Conservation (phyloP, 2,113 vertebrate genomes). For the Pipra filicauda region DNA sequence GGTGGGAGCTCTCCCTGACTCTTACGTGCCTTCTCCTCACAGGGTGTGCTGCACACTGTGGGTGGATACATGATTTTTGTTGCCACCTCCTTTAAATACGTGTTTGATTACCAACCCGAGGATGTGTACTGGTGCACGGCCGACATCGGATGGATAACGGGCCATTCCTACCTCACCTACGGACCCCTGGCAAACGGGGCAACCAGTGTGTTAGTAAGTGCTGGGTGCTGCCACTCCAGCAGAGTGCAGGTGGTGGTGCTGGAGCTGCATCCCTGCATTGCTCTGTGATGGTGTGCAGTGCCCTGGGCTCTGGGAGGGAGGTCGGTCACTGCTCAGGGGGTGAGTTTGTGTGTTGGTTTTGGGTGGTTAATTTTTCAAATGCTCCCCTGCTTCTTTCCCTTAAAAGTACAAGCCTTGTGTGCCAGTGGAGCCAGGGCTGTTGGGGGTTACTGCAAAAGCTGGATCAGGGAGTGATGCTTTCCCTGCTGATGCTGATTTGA, state of each 20-base stretch:
- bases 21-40: not conserved
- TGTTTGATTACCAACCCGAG: constrained; percentile 90
- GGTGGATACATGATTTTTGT: constrained; percentile 95
- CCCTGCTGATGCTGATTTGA: not conserved
- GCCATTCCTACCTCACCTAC: constrained; percentile 95
- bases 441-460: not conserved
- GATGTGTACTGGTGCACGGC: constrained; percentile 98
- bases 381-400: not conserved
- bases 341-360: not conserved
- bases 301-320: not conserved
- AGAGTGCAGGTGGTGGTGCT: not conserved
- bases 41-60: constrained; percentile 93
- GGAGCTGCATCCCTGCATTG: not conserved
- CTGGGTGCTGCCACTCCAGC: not conserved
- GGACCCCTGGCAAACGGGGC: constrained; percentile 94
- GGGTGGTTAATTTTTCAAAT: not conserved
- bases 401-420: not conserved
- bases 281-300: not conserved
- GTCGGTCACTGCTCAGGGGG: accelerated
- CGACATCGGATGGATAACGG: constrained; percentile 96
- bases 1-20: not conserved
- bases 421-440: not conserved
- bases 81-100: constrained; percentile 91
- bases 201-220: constrained; percentile 89
- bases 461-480: not conserved